These are phyloP conservation scores for Clarias macrocephalus DNA, from an alignment of 2,113 vertebrate species.

Conservation along the genomic window DNA sequence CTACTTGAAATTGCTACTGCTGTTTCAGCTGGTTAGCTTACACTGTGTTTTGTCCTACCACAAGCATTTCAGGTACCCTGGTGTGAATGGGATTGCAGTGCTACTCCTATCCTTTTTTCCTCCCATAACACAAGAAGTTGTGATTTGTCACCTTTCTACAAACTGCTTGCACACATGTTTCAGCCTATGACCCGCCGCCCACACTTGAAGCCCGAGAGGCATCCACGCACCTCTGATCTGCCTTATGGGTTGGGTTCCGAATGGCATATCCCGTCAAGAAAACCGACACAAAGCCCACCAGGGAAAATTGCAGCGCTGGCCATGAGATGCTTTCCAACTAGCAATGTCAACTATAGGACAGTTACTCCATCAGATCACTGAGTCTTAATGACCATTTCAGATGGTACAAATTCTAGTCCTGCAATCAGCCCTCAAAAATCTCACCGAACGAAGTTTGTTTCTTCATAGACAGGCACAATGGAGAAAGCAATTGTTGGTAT, in stretches of 20 bases:
- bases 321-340: neutral
- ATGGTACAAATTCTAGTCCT: neutral
- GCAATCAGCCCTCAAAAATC: neutral
- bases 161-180: constrained; percentile 7
- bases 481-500: neutral
- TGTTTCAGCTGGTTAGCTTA: neutral
- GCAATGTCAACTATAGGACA: neutral
- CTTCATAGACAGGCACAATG: neutral
- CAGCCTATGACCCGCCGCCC: neutral
- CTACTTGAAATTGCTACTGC: neutral
- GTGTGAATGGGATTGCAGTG: neutral
- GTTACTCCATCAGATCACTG: neutral
- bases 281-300: neutral
- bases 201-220: neutral
- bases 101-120: neutral
- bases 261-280: neutral
- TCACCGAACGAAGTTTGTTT: neutral
- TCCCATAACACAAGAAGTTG: neutral
- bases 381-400: neutral
- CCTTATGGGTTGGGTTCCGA: neutral
- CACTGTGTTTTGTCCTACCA: neutral
- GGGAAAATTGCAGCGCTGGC: neutral
- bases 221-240: neutral
- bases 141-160: neutral
- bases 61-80: neutral